Base-by-base conservation (phyloP, 2,797 vertebrate species). In the Kryptolebias ocellatus region DNA sequence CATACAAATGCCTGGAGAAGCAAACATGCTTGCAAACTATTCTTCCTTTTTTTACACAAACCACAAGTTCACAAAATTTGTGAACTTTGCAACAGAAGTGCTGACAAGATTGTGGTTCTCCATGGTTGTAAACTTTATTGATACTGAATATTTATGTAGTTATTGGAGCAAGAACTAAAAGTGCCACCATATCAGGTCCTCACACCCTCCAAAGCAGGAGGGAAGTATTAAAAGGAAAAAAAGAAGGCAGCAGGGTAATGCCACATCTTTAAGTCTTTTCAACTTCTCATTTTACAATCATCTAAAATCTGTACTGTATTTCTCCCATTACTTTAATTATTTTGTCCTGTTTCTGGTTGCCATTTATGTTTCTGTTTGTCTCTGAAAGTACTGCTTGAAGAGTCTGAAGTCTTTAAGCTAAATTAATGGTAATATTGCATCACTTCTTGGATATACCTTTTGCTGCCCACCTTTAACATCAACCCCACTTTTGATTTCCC, bases 91-190 rank as follows among this genome's bases (percentile, higher is more conserved):
- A 46, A 72, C 52, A 37, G 31, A 61, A 75, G 67, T 62, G 74
- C 53, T 83, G 78, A 85, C 82, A 83, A 71, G 71, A 60, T 65
- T 2, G 55, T 82, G 62, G 60, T 64, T 61, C 64, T 74, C 39
- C 11, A 1, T 29, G 63, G 31, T 24, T 67, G n/a, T 20, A 57
- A 72, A 74, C 67, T 70, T 53, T 53, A 28, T 82, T 86, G 44
- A 3, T 60, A 27, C 18, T 31, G 45, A 24, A 31, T 60, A 28
- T 60, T 80, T 80, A 61, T 56, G 62, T 52, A 53, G 59, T 47
- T 53, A 64, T 60, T 68, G 65, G 79, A 73, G 67, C 56, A 27
- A 6, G 54, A 78, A 62, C 64, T 76, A 66, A 68, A 78, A 76
- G 64, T 76, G 54, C 75, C 67, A 60, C 88, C 61, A 44, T 76